These are phyloP conservation scores for Cepaea hortensis DNA, from an alignment of 2,888 invertebrate genomes.

Conservation along the genomic window DNA sequence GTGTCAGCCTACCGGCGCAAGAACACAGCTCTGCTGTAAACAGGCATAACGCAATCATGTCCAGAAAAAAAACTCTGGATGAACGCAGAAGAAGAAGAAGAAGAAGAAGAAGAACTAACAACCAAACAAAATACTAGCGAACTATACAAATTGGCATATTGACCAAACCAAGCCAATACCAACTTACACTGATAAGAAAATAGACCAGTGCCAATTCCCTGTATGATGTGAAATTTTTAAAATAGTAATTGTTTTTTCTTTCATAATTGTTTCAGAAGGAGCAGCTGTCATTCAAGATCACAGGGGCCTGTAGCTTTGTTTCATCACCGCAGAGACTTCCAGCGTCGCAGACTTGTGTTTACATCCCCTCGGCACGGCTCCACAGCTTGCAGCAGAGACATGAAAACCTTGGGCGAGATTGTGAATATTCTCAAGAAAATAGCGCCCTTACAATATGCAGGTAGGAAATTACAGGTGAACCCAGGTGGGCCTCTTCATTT, in stretches of 20 bases:
- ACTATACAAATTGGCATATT: no score
- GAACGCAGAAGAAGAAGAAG: no score
- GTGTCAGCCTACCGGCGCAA: no score
- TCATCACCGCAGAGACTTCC: not conserved
- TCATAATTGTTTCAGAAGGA: not conserved
- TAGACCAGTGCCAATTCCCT: no score
- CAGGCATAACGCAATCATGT: no score
- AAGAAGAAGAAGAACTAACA: no score
- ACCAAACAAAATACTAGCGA: no score
- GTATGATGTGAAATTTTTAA: no score
- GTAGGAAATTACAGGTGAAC: not conserved
- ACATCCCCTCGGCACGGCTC: not conserved
- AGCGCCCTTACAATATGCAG: conserved; percentile 74
- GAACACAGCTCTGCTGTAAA: no score
- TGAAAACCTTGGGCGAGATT: conserved; percentile 47
- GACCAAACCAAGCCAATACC: no score
- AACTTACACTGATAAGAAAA: no score
- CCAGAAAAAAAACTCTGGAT: no score
- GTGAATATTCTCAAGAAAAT: conserved; percentile 61
- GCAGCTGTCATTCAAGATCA: not conserved
- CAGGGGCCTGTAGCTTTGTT: not conserved
- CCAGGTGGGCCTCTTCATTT: not conserved
- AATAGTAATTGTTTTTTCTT: not conserved
- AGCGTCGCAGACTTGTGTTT: not conserved
- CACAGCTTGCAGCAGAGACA: not conserved